Percentiles rank a stretch among this genome's conserved stretches.
Evolutionary conservation across 2,888 invertebrate species (phyloP).

Genomic region (Drosophila setosimentum): DNA sequence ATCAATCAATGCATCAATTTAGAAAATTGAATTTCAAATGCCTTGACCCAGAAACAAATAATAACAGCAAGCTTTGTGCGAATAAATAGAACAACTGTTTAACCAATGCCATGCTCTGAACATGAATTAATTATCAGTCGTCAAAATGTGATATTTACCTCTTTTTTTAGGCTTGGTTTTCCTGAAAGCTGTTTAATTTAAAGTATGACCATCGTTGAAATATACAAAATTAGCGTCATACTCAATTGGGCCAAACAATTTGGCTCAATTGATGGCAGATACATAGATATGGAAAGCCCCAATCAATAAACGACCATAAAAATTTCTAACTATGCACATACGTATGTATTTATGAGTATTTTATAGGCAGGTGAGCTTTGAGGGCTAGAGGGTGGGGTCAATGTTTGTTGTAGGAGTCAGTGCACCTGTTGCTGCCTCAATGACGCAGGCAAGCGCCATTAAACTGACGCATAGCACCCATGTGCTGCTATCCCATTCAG

Average conservation of each 20-base stretch:
- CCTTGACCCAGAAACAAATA: constrained; percentile 6
- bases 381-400: background rate
- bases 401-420: constrained; percentile 32
- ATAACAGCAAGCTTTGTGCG: background rate
- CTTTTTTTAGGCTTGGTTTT: background rate
- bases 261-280: constrained; percentile 22
- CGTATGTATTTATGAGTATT: constrained; percentile 1
- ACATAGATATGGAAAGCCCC: constrained; percentile 15
- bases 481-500: constrained; percentile 30
- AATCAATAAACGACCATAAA: constrained; percentile 29
- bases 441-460: constrained; percentile 52
- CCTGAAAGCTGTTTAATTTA: background rate
- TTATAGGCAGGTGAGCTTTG: constrained; percentile 1
- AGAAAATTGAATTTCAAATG: constrained; percentile 18
- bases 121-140: background rate
- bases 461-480: constrained; percentile 32
- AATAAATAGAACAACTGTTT: background rate
- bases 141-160: background rate
- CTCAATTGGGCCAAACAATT: constrained; percentile 9
- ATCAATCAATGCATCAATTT: constrained; percentile 18
- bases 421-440: constrained; percentile 70
- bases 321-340: constrained; percentile 2
- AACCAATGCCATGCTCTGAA: background rate
- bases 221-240: background rate
- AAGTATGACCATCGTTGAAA: background rate